These are phyloP conservation scores for Drosophila longiperda DNA, from an alignment of 2,888 invertebrate species.

Conservation along the genomic window DNA sequence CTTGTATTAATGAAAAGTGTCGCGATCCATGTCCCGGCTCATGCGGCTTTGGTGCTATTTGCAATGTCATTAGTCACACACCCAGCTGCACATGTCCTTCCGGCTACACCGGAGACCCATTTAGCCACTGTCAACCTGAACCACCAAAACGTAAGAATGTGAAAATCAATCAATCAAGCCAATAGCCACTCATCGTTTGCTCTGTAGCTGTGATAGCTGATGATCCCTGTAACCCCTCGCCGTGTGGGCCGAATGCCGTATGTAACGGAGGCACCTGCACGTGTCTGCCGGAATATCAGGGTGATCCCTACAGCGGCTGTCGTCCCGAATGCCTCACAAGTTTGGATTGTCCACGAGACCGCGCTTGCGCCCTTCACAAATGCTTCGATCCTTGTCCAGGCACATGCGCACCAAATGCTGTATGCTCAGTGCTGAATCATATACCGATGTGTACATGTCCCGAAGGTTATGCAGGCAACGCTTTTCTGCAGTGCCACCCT, in stretches of 20 bases:
- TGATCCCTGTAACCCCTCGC: constrained; percentile 90
- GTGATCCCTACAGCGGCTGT: constrained; percentile 91
- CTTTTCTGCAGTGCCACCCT: constrained; percentile 87
- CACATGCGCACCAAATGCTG: constrained; percentile 91
- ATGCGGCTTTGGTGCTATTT: constrained; percentile 88
- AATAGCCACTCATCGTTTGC: constrained; percentile 8
- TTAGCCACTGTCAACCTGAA: constrained; percentile 89
- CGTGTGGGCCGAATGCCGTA: constrained; percentile 91
- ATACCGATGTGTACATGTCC: constrained; percentile 91
- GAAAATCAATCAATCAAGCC: not conserved
- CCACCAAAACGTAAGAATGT: constrained; percentile 83
- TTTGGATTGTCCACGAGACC: constrained; percentile 89
- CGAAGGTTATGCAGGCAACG: constrained; percentile 90
- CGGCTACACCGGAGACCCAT: constrained; percentile 90
- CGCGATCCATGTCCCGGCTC: constrained; percentile 90
- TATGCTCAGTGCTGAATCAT: constrained; percentile 91
- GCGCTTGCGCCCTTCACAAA: constrained; percentile 90
- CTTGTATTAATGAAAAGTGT: constrained; percentile 90
- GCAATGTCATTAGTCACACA: constrained; percentile 89
- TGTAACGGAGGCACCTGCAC: constrained; percentile 85
- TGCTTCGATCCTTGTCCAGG: constrained; percentile 92
- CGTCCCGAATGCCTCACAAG: constrained; percentile 93
- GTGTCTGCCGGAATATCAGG: constrained; percentile 88
- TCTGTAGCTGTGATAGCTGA: constrained; percentile 76
- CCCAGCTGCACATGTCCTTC: constrained; percentile 89